Conservation (phyloP, 2,797 vertebrate genomes). For the Leontocebus nigricollis region DNA sequence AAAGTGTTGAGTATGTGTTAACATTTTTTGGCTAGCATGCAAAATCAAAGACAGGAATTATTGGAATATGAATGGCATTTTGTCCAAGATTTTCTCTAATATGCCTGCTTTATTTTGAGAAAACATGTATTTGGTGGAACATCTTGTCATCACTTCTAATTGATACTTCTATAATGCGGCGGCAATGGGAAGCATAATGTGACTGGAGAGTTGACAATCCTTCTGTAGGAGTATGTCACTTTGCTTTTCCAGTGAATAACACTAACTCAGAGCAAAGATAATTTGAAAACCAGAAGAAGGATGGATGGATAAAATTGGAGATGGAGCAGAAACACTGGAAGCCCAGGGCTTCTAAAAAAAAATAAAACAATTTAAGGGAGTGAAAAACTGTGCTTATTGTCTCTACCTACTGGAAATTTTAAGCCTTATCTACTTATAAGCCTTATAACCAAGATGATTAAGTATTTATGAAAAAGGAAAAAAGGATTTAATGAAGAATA, state of each 20-base stretch:
- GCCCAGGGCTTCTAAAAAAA: no score
- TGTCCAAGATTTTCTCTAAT: constrained; percentile 28
- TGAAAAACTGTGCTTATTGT: neutral
- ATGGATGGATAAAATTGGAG: neutral
- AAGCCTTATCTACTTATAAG: neutral
- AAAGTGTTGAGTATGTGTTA: constrained; percentile 4
- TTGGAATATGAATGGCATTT: neutral
- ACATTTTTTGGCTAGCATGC: neutral
- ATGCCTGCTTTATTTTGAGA: constrained; percentile 24
- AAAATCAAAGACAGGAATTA: neutral
- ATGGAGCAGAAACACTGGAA: neutral
- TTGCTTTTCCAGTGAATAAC: constrained; percentile 21
- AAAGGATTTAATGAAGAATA: neutral
- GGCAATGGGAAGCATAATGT: neutral
- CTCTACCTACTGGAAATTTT: neutral
- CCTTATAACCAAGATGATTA: neutral
- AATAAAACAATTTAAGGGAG: neutral
- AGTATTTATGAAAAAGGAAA: neutral
- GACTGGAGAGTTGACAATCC: neutral
- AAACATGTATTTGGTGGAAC: constrained; percentile 30
- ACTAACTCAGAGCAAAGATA: neutral
- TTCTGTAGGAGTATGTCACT: constrained; percentile 7
- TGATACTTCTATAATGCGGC: constrained; percentile 2
- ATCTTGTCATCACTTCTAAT: constrained; percentile 63
- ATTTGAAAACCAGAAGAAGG: neutral